Base-by-base conservation (phyloP, 2,888 invertebrate genomes). In the Cosmia pyralina region DNA sequence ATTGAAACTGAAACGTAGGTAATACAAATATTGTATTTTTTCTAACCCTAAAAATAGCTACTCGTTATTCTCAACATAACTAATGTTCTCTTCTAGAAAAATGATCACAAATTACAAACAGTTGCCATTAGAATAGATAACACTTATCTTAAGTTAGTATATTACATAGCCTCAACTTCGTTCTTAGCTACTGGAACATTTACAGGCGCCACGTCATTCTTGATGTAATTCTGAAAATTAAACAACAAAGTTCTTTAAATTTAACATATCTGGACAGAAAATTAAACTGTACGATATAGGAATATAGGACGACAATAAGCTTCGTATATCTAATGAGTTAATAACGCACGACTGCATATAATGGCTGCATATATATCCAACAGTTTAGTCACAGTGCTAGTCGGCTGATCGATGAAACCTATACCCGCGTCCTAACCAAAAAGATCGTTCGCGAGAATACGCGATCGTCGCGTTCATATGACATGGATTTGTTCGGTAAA, bases 121-220 rank as follows among this genome's bases (percentile, higher is more conserved):
- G 71, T 64, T 75, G 34, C 17, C 55, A 34, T 55, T 53, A 64
- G 8, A 64, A 58, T 62, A 76, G 28, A 58, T 66, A 75, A 75
- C 65, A 77, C 57, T 75, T 73, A 75, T 41, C 69, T 62, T 34
- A 67, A 48, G 55, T 67, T 69, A 57, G 38, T 44, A 64, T 34
- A 75, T 80, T 93, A 93, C 86, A 94, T 91, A 89, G 92, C 91
- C 88, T 94, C 94, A 58, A 92, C 92, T 90, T 94, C 92, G 72
- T 92, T 92, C 77, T 94, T 93, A 48, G 92, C 85, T 69, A 90
- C 87, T 28, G 88, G 73, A n/a, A 84, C 87, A 75, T 86, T 88
- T 15, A 87, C 81, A 67, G 89, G 81, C 8, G 84, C 80, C 28
- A 90, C 81, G 69, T 93, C 92, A 72, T 89, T 90, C 86, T 94